These are phyloP conservation scores for Datnioides undecimradiatus DNA, from an alignment of 2,113 vertebrate species.

Conservation along the genomic window DNA sequence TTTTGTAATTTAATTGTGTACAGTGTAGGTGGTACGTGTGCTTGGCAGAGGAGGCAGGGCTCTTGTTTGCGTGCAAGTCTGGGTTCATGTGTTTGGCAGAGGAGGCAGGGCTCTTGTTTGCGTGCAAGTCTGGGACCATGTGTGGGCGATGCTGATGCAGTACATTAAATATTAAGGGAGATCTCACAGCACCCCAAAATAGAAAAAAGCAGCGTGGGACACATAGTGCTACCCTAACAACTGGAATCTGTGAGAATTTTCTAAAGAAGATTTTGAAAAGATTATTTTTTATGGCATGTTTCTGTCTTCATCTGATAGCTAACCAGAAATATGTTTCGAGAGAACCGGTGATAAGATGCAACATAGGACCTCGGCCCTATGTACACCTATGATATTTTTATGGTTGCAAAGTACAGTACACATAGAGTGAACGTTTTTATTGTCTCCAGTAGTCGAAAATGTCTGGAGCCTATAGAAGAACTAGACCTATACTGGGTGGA, in stretches of 20 bases:
- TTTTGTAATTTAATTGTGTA: conserved; percentile 73
- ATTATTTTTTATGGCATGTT: conserved; percentile 11
- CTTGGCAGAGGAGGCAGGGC: conserved; percentile 76
- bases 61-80: conserved; percentile 81
- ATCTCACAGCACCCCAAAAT: conserved; percentile 79
- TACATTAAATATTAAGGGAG: conserved; percentile 85
- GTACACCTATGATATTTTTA: background rate
- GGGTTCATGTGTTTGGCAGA: conserved; percentile 74
- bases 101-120: conserved; percentile 76
- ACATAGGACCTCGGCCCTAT: background rate
- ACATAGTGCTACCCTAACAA: conserved; percentile 47
- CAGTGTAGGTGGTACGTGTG: conserved; percentile 78
- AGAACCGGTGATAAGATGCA: background rate
- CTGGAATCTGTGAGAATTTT: conserved; percentile 16
- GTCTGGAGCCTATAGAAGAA: conserved; percentile 10
- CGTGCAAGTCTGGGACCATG: conserved; percentile 80
- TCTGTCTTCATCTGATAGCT: conserved; percentile 12
- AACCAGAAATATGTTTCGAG: background rate
- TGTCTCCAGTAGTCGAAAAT: conserved; percentile 15
- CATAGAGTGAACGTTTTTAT: conserved; percentile 17
- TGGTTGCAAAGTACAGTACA: background rate
- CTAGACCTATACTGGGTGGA: conserved; percentile 5
- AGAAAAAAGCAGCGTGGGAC: conserved; percentile 69
- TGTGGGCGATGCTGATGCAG: conserved; percentile 84
- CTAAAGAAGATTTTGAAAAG: conserved; percentile 20